These are phyloP conservation scores for Chaenodraco wilsoni DNA, from an alignment of 2,797 vertebrate species.

Conservation along the genomic window DNA sequence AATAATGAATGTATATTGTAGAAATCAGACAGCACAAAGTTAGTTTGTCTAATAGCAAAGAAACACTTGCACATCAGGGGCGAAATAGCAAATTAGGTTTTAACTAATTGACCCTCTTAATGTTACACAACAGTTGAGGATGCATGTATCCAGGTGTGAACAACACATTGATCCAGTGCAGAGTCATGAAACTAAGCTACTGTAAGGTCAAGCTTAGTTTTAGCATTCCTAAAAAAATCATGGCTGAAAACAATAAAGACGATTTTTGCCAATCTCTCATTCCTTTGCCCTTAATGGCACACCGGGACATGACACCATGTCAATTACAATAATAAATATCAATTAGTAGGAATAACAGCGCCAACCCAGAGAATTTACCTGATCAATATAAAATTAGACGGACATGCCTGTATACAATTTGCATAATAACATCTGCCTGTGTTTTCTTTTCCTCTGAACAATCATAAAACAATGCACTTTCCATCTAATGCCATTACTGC, in stretches of 20 bases:
- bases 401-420: constrained; percentile 3
- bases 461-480: constrained; percentile 1
- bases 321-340: not conserved
- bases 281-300: not conserved
- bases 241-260: not conserved
- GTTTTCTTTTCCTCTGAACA: constrained; percentile 7
- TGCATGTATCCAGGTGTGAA: not conserved
- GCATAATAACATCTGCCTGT: not conserved
- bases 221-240: not conserved
- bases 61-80: not conserved
- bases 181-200: not conserved
- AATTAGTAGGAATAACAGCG: not conserved
- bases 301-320: not conserved
- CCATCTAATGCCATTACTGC: constrained; percentile 17
- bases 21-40: not conserved
- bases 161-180: not conserved
- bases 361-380: not conserved
- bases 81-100: not conserved
- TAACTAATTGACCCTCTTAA: not conserved
- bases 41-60: not conserved
- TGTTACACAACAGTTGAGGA: not conserved
- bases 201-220: not conserved
- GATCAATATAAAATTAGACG: constrained; percentile 7
- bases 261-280: not conserved
- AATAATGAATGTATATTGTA: not conserved